Evolutionary conservation across 2,797 vertebrate species (phyloP), one percentile per base, ranked within the genome.

Genomic region (Spizella passerina): DNA sequence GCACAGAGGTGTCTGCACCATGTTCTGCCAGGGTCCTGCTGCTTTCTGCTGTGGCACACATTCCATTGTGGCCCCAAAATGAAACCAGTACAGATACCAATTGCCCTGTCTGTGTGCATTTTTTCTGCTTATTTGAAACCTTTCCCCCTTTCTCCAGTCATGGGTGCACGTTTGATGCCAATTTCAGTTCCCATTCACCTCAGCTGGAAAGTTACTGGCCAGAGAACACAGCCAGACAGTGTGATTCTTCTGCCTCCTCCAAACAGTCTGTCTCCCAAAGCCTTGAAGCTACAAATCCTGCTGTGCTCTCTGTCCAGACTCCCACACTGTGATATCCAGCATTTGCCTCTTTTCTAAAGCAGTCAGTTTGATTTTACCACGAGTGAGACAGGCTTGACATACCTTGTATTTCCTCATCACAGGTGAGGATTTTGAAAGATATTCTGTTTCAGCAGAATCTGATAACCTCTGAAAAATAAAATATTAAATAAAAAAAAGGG

Each of bases 401-500:
- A 98, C 98, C 98, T 98, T 98, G 82, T 98, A 98, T 96, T 98
- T 98, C 56, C 83, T 97, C 41, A 97, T 63, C 32, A 78, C 90
- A 38, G 87, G 44, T 46, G 85, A 86, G 23, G 71, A 88, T 71
- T 90, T 61, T 59, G 38, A 22, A 44, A 72, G 16, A 68, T 82
- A 84, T 93, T 82, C 49, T 69, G 43, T 70, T 52, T 79, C 70
- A 59, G 68, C 7, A 75, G 72, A 80, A 57, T 44, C 29, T 81
- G 77, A 60, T 59, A 83, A 81, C 15, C 27, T 86, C 96, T 97
- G 20, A 32, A 90, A 69, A 60, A 52, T 22, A 7, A 36, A 53
- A 22, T 27, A 59, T 41, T 10, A 10, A 20, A 19, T 38, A 5
- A 4, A 36, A 14, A 34, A 71, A 17, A 17, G 7, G 3, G 5